A percentile compares a stretch with the other conserved stretches of the same genome.
Conservation (phyloP, 1,140 invertebrate genomes). For the Drosophila setifemur region DNA sequence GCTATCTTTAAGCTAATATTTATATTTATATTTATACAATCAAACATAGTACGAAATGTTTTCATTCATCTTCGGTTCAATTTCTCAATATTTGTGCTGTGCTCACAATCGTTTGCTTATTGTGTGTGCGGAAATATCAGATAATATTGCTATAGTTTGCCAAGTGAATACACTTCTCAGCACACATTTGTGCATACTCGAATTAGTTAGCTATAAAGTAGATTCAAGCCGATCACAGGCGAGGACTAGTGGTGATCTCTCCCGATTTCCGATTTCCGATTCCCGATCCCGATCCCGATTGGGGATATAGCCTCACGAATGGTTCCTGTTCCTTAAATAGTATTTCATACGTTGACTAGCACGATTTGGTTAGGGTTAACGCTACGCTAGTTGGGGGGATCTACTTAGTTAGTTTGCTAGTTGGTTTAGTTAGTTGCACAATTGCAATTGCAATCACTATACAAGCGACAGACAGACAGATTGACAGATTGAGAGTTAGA, state of each 20-base stretch:
- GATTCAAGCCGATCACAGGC: slow-evolving; percentile 54
- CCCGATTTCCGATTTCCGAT: slow-evolving; percentile 23
- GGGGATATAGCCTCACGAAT: slow-evolving; percentile 54
- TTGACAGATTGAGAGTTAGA: slow-evolving; percentile 28
- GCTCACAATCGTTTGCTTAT: slow-evolving; percentile 26
- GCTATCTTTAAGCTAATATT: slow-evolving; percentile 40
- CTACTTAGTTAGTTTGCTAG: slow-evolving; percentile 32
- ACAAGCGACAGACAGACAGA: slow-evolving; percentile 30
- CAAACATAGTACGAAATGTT: slow-evolving; percentile 29
- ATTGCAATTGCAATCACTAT: slow-evolving; percentile 36
- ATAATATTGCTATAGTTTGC: slow-evolving; percentile 71
- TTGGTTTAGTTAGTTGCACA: slow-evolving; percentile 8
- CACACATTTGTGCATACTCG: slow-evolving; percentile 21
- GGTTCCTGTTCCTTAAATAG: slow-evolving; percentile 14
- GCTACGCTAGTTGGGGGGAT: slow-evolving; percentile 25
- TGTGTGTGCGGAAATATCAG: slow-evolving; percentile 60
- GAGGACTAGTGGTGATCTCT: slow-evolving; percentile 56
- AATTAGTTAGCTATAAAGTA: slow-evolving; percentile 37
- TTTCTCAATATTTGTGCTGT: slow-evolving; percentile 50
- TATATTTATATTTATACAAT: slow-evolving; percentile 46
- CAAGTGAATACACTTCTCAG: slow-evolving; percentile 20
- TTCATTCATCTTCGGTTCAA: slow-evolving; percentile 1
- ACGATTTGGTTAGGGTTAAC: slow-evolving; percentile 48
- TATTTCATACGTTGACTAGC: slow-evolving; percentile 69
- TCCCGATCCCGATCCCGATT: slow-evolving; percentile 28